Percentiles rank a stretch among this genome's conserved stretches.
Evolutionary conservation across 1,140 invertebrate species (phyloP).

Genomic region (Lasioglossum albipes): DNA sequence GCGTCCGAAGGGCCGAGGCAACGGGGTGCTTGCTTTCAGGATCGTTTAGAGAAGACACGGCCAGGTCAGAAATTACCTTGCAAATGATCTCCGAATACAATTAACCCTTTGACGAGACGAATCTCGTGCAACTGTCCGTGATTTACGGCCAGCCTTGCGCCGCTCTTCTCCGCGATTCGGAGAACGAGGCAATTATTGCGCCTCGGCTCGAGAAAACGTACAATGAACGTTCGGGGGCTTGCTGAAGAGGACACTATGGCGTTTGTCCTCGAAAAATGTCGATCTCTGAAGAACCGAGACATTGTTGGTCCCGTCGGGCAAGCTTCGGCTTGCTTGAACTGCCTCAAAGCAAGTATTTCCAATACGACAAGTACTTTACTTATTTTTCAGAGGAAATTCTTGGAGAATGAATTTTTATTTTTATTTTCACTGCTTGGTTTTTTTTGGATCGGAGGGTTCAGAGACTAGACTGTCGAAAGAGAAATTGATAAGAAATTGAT

Average conservation of each 20-base stretch:
- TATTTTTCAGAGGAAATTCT: too few species aligned
- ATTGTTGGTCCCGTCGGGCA: neutral
- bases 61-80: constrained; percentile 30
- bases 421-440: too few species aligned
- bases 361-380: too few species aligned
- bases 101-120: constrained; percentile 36
- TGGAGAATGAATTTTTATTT: too few species aligned
- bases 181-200: constrained; percentile 30
- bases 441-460: too few species aligned
- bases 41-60: constrained; percentile 30
- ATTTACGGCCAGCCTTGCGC: constrained; percentile 29
- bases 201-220: neutral
- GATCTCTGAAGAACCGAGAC: neutral
- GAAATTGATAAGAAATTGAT: too few species aligned
- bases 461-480: too few species aligned
- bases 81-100: constrained; percentile 37
- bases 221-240: neutral
- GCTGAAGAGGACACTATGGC: neutral
- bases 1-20: neutral
- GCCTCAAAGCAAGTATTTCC: too few species aligned
- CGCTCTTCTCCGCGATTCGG: constrained; percentile 18
- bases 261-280: neutral
- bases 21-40: constrained; percentile 23
- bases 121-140: constrained; percentile 27
- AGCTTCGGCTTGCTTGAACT: too few species aligned